A percentile compares a stretch with the other conserved stretches of the same genome.
Conservation (phyloP, 2,888 invertebrate genomes). For the Thecocarcelia acutangulata region DNA sequence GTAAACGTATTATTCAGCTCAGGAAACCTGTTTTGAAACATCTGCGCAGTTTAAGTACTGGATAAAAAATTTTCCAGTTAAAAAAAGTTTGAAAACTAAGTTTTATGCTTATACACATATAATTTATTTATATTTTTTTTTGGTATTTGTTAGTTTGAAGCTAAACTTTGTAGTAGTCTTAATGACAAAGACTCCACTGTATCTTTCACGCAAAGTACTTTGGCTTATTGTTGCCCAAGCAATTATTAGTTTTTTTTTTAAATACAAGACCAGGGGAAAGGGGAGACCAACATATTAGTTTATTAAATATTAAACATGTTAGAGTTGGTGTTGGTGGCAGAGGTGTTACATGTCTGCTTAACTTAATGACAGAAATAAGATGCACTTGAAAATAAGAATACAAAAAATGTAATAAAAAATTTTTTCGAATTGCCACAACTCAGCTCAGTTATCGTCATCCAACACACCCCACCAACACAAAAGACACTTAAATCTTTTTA, state of each 20-base stretch:
- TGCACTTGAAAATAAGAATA: conserved; percentile 60
- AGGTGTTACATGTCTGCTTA: conserved; percentile 46
- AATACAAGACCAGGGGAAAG: background rate
- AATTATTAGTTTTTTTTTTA: background rate
- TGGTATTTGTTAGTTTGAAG: no score
- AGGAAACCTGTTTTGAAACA: no score
- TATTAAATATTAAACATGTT: background rate
- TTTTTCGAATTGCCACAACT: conserved; percentile 45
- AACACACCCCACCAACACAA: conserved; percentile 10
- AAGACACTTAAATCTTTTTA: conserved; percentile 2
- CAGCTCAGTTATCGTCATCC: conserved; percentile 24
- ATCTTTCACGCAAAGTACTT: no score
- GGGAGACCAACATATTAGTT: background rate
- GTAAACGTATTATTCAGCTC: no score
- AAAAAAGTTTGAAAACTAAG: no score
- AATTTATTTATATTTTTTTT: no score
- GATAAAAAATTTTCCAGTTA: no score
- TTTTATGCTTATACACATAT: no score
- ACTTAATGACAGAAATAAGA: conserved; percentile 55
- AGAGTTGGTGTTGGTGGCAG: conserved; percentile 34
- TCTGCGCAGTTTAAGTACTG: no score
- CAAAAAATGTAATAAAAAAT: conserved; percentile 41
- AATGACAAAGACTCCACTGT: background rate
- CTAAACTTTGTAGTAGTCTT: no score
- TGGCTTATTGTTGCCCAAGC: no score